Evolutionary conservation across 2,797 vertebrate genomes (phyloP), one percentile per base, ranked within the genome.

Genomic region (Menidia menidia): DNA sequence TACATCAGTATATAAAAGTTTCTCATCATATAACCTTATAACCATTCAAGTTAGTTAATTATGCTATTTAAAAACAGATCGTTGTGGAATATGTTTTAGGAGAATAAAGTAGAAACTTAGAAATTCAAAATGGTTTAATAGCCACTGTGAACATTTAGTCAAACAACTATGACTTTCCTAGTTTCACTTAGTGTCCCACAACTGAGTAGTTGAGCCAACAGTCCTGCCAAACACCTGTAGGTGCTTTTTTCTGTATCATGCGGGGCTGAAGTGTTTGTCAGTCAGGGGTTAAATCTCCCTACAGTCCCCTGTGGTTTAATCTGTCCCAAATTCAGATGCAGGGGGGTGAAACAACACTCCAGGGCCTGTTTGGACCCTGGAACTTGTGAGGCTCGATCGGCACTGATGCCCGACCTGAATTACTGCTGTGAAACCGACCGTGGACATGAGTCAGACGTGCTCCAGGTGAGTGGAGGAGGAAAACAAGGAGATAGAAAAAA

Each of bases 371-470:
- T 78, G 82, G 81, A 61, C 70, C 70, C 65, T 77, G 76, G 80
- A 74, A 77, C 80, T 78, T n/a, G 56, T 74, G 81, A 81, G 75
- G 54, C 73, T 69, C 68, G 3, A 64, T 13, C 64, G 6, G 69
- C 11, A 1, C 55, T 39, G 59, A 59, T 64, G 77, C 78, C 76
- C 84, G 84, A 87, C 78, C 87, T 77, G 82, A 89, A 88, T 88
- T 71, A 74, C 53, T 78, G 68, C 65, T 64, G 86, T 81, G 80
- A 90, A 84, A 72, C 82, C 82, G 78, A 82, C 61, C 71, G 35
- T 79, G 43, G 67, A 73, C 78, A 84, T 72, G 65, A 84, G 47
- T 85, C 77, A 61, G 70, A 58, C 35, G 55, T 35, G 41, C 68
- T 71, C 12, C 63, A 61, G 59, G 72, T 31, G 0, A 43, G 57